Evolutionary conservation across 2,113 vertebrate species (phyloP).

Genomic region (Ceyx margarethae): DNA sequence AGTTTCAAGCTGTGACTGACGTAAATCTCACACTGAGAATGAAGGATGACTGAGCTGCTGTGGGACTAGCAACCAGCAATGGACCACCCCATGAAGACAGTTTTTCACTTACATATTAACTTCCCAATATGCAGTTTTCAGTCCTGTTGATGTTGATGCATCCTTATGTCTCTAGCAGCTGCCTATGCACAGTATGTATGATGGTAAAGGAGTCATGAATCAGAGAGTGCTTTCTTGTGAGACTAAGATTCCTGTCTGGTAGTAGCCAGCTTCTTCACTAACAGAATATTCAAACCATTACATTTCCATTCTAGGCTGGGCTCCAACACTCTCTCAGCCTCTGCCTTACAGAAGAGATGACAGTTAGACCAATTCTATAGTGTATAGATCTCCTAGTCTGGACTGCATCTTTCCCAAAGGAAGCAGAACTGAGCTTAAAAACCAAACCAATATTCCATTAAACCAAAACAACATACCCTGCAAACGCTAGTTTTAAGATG

Average conservation of each 20-base stretch:
- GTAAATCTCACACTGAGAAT: not conserved
- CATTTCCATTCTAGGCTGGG: not conserved
- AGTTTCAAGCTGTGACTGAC: not conserved
- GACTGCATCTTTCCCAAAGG: not conserved
- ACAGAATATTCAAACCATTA: conserved; percentile 34
- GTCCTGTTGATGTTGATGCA: not conserved
- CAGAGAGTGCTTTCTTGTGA: conserved; percentile 15
- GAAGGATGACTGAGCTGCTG: not conserved
- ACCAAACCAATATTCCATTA: not conserved
- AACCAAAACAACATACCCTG: not conserved
- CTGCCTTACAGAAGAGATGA: not conserved
- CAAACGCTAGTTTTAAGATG: not conserved
- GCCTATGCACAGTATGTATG: not conserved
- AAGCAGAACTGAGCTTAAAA: not conserved
- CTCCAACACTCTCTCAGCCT: not conserved
- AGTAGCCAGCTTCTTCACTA: not conserved
- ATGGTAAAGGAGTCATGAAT: not conserved
- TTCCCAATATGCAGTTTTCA: not conserved
- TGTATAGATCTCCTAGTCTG: not conserved
- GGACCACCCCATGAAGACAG: not conserved
- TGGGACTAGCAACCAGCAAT: not conserved
- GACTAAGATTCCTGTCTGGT: not conserved
- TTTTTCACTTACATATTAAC: not conserved
- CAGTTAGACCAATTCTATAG: not conserved
- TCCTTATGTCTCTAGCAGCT: not conserved